These are phyloP conservation scores for Perdita meconis DNA, from an alignment of 2,888 invertebrate genomes.

Conservation along the genomic window DNA sequence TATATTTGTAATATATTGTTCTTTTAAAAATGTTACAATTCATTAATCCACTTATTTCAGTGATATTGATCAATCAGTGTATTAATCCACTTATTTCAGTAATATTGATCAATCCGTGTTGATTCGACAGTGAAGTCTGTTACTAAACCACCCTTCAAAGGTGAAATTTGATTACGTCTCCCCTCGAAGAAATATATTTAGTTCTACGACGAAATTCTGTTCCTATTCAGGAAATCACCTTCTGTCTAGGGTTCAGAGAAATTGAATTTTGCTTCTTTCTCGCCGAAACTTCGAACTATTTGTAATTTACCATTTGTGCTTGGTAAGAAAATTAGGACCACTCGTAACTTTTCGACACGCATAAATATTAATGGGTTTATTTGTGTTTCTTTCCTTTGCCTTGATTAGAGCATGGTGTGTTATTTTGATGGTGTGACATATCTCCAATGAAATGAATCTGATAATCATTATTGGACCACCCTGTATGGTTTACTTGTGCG, in stretches of 20 bases:
- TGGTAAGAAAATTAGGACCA: no score
- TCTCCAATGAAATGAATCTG: neutral
- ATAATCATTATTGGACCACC: neutral
- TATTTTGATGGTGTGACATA: no score
- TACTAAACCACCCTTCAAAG: neutral
- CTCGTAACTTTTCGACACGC: no score
- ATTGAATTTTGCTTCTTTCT: neutral
- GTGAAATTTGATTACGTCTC: slow-evolving; percentile 25
- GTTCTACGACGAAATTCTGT: neutral
- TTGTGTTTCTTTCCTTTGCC: neutral
- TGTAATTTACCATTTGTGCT: no score
- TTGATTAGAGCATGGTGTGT: neutral
- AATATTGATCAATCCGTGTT: neutral
- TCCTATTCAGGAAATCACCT: neutral
- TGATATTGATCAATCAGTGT: neutral
- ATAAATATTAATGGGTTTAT: neutral
- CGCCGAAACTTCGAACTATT: neutral
- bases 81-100: neutral
- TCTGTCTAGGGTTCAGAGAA: neutral
- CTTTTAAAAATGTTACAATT: no score
- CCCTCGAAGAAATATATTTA: neutral
- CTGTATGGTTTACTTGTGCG: slow-evolving; percentile 35
- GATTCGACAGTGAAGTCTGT: no score
- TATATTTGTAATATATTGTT: no score
- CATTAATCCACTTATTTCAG: neutral